These are phyloP conservation scores for Girardia tigrina DNA, from an alignment of 2,888 invertebrate species.

Conservation along the genomic window DNA sequence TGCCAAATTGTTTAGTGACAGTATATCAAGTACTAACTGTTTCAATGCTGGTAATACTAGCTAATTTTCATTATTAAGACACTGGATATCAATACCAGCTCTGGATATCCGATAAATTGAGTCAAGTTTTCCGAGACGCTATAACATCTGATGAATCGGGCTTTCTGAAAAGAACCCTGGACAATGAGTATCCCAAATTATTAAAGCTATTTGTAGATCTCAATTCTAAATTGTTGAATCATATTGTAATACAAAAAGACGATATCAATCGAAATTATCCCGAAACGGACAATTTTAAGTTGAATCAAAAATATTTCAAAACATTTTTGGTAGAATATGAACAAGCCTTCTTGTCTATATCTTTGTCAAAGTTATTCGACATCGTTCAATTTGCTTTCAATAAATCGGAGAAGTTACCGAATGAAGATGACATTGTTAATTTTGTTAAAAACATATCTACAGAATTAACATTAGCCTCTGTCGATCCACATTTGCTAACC, in stretches of 20 bases:
- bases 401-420: slow-evolving; percentile 58
- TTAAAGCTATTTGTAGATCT: slow-evolving; percentile 68
- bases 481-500: slow-evolving; percentile 66
- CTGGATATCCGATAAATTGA: slow-evolving; percentile 24
- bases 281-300: not conserved
- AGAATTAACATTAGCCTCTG: slow-evolving; percentile 69
- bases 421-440: slow-evolving; percentile 64
- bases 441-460: slow-evolving; percentile 52
- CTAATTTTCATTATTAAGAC: not conserved
- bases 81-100: not conserved
- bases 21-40: not conserved
- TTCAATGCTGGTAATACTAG: not conserved
- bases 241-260: not conserved
- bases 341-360: slow-evolving; percentile 69
- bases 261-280: not conserved
- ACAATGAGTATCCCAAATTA: slow-evolving; percentile 72
- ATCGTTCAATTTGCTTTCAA: slow-evolving; percentile 70
- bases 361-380: slow-evolving; percentile 67
- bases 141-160: slow-evolving; percentile 47
- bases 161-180: slow-evolving; percentile 65
- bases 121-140: not conserved
- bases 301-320: slow-evolving; percentile 46
- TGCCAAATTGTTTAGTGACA: not conserved
- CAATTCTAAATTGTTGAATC: slow-evolving; percentile 29
- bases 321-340: slow-evolving; percentile 60